Base-by-base conservation (phyloP, 2,113 vertebrate species). In the Hippocampus mohnikei region DNA sequence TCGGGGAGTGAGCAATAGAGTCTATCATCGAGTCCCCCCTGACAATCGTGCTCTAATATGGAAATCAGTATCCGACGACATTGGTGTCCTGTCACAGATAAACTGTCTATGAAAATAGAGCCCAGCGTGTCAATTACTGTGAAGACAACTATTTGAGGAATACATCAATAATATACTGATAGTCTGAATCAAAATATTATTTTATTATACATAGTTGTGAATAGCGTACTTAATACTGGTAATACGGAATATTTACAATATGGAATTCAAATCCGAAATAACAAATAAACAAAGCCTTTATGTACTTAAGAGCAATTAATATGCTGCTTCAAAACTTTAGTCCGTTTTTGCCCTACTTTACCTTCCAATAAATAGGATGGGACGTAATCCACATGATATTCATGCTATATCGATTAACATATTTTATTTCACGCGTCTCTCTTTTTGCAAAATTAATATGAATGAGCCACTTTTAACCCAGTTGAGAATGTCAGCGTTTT, bases 311-410 rank as follows among this genome's bases (percentile, higher is more conserved):
- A 76, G 15, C 37, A 66, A 69, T 12, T 0, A 67, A 12, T 40
- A n/a, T 13, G 25, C 20, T 44, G 50, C 79, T 79, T 85, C 69
- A 82, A 41, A 56, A 13, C 69, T 83, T 82, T 76, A 84, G 66
- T 84, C 76, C 69, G 56, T 16, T 69, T 74, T 75, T 84, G 83
- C 85, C 86, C 86, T 77, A 88, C 64, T 88, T 90, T 89, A 83
- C 84, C 82, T 74, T 77, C 66, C 67, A 66, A 70, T 66, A 81
- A 72, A 78, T 75, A 76, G 66, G 37, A 42, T 77, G 25, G 66
- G 78, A 60, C 69, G 46, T 82, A 67, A 73, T 62, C 65, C 29
- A 69, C 55, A 70, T 68, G 60, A 79, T 81, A 81, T 84, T 76
- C 80, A 81, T 74, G 65, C 12, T 42, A 81, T 55, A 85, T 83